Conservation (phyloP, 2,888 invertebrate genomes). For the Ommatoiulus sabulosus region DNA sequence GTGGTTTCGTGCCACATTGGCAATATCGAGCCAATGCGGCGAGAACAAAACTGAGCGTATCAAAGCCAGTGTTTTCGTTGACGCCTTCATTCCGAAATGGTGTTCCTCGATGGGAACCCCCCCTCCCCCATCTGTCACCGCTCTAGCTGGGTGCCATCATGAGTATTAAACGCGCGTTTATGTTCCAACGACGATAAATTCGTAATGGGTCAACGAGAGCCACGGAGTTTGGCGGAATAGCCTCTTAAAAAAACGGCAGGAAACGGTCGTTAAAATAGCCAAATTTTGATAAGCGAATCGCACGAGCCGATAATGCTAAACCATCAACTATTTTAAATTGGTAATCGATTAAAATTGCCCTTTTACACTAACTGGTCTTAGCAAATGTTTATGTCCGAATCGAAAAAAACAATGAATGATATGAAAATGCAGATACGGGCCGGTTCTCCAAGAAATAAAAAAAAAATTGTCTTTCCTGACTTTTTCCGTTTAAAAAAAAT, state of each 20-base stretch:
- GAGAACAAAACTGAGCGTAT: not conserved
- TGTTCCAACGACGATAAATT: not conserved
- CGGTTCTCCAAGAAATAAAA: too few species aligned
- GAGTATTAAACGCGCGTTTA: not conserved
- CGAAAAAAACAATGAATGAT: too few species aligned
- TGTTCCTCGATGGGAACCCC: not conserved
- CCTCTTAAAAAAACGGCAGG: not conserved
- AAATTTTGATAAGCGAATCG: not conserved
- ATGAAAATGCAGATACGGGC: too few species aligned
- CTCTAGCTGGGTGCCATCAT: not conserved
- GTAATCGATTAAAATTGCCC: too few species aligned
- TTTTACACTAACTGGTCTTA: too few species aligned
- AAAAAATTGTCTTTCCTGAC: too few species aligned
- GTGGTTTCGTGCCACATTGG: conserved; percentile 15
- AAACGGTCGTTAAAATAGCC: not conserved
- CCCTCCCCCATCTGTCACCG: not conserved
- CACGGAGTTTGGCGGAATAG: not conserved
- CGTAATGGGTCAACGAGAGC: not conserved
- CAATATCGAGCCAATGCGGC: conserved; percentile 8
- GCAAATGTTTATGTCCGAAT: too few species aligned
- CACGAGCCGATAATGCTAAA: too few species aligned
- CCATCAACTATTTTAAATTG: too few species aligned
- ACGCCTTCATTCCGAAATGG: conserved; percentile 43
- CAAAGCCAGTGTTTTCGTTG: conserved; percentile 1
- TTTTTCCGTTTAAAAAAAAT: too few species aligned